A percentile compares a stretch with the other conserved stretches of the same genome.
Conservation (phyloP, 2,113 vertebrate genomes). For the Psilopogon haemacephalus region DNA sequence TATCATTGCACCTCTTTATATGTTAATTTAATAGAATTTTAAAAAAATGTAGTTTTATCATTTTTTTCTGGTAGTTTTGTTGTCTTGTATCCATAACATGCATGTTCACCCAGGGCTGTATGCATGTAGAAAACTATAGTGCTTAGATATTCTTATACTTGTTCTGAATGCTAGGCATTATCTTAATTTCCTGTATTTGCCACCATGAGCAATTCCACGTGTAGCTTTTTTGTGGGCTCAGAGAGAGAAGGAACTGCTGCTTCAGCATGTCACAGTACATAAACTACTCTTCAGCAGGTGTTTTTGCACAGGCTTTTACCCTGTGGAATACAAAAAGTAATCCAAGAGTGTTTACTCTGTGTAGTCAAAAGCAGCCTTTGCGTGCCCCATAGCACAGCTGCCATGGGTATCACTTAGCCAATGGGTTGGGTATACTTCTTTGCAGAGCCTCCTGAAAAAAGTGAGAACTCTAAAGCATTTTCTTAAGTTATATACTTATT, state of each 20-base stretch:
- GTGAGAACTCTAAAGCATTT: not conserved
- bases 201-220: not conserved
- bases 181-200: not conserved
- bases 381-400: not conserved
- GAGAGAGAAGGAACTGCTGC: not conserved
- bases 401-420: not conserved
- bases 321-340: not conserved
- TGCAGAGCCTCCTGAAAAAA: not conserved
- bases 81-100: not conserved
- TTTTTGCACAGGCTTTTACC: not conserved
- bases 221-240: not conserved
- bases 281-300: not conserved
- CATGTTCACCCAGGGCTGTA: not conserved
- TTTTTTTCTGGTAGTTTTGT: not conserved
- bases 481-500: not conserved
- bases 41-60: not conserved
- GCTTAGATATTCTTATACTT: not conserved
- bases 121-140: not conserved
- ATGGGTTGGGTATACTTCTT: accelerated
- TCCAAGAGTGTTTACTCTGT: not conserved
- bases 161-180: not conserved
- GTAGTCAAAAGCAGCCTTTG: not conserved
- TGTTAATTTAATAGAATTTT: not conserved
- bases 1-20: not conserved
- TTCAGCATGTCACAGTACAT: not conserved